These are phyloP conservation scores for Alcedo quadribrachys DNA, from an alignment of 2,797 vertebrate genomes.

Conservation along the genomic window DNA sequence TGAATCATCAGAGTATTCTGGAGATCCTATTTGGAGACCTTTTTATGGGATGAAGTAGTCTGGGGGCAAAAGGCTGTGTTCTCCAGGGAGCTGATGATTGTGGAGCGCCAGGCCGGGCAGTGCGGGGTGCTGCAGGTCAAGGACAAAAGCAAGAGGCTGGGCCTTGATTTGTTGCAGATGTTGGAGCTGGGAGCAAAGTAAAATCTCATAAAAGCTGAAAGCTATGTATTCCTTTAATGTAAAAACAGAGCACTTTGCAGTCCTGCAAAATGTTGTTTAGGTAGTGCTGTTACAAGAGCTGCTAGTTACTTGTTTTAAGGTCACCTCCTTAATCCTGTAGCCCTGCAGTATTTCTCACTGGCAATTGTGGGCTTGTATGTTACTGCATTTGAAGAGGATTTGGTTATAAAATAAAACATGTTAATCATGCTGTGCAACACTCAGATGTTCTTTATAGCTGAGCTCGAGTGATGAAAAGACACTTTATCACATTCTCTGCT, in stretches of 20 bases:
- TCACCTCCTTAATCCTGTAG: neutral
- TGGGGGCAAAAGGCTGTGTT: neutral
- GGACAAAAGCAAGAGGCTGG: neutral
- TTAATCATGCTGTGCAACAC: constrained; percentile 50
- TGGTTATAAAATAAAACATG: constrained; percentile 46
- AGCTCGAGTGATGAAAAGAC: constrained; percentile 30
- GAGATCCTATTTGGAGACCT: neutral
- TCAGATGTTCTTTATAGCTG: constrained; percentile 41
- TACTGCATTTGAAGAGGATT: constrained; percentile 26
- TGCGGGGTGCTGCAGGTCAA: neutral
- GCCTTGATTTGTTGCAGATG: constrained; percentile 3
- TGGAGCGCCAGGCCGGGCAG: neutral
- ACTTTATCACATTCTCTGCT: constrained; percentile 49
- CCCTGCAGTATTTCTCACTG: neutral
- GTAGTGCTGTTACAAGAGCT: neutral
- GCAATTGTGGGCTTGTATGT: neutral
- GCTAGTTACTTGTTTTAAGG: accelerated
- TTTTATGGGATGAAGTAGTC: neutral
- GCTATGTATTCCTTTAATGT: neutral
- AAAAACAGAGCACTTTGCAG: neutral
- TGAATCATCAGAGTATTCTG: neutral
- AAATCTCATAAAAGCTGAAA: neutral
- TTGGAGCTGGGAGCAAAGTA: neutral
- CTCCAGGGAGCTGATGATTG: accelerated
- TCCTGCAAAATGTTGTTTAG: neutral